Base-by-base conservation (phyloP, 2,888 invertebrate species). In the Eupeodes latifasciatus region DNA sequence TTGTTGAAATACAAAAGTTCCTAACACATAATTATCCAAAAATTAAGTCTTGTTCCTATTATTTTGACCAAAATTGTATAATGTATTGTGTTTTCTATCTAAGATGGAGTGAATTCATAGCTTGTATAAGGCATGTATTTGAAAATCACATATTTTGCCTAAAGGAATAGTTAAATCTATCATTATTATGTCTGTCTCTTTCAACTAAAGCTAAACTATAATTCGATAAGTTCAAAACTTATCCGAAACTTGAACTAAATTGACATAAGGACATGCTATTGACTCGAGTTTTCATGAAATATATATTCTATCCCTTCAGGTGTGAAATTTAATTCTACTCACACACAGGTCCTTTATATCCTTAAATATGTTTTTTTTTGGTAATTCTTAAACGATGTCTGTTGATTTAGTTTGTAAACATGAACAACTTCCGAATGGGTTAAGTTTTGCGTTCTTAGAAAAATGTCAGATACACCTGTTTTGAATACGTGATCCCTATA, bases 381-480 rank as follows among this genome's bases (percentile, higher is more conserved):
- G 76, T 80, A 77, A 72, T 85, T 78, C 81, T 64, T 69, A 44
- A 78, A 75, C 49, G 78, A 72, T 78, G 78, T 81, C 44, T 67
- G 78, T 81, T 81, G 85, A 81, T 81, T 78, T 75, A 85, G 27
- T 74, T 78, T 44, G 51, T 51, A 40, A 77, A 57, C 61, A 74
- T 69, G 78, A 78, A 81, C 81, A 78, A 78, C 51, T 36, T 51
- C 19, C 55, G 64, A 85, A 69, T 69, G 81, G 81, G 77, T 76
- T 69, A 78, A 67, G 61, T 64, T 74, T 51, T 40, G 77, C 47
- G 19, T 64, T 40, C 16, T 78, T 69, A 49, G 53, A 49, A 49
- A 55, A 69, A 78, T 57, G 81, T 74, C 81, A 64, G 67, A 11
- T 55, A 74, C 85, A 85, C 85, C 85, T 85, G 81, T 44, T 78